These are phyloP conservation scores for Calonectris borealis DNA, from an alignment of 2,113 vertebrate species.

Conservation along the genomic window DNA sequence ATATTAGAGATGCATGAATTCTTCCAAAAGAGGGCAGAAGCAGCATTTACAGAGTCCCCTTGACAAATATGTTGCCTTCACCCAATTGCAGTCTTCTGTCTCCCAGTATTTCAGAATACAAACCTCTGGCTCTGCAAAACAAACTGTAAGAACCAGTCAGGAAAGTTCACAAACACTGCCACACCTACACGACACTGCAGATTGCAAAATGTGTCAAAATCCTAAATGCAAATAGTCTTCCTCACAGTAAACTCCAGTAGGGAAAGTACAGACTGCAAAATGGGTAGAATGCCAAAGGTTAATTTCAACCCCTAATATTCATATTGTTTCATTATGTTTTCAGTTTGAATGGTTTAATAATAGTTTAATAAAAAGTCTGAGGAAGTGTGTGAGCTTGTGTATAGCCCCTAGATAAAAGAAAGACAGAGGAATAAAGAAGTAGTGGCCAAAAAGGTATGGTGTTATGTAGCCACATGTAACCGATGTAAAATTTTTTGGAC, in stretches of 20 bases:
- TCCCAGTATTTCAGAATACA: background rate
- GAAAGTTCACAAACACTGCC: background rate
- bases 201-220: background rate
- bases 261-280: background rate
- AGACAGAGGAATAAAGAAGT: background rate
- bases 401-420: background rate
- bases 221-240: background rate
- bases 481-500: background rate
- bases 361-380: background rate
- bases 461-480: background rate
- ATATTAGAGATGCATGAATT: slow-evolving; percentile 36
- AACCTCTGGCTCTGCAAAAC: slow-evolving; percentile 3
- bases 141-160: background rate
- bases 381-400: background rate
- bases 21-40: slow-evolving; percentile 73
- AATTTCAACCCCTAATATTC: background rate
- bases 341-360: background rate
- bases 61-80: background rate
- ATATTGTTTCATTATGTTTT: background rate
- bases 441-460: background rate
- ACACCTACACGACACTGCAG: background rate
- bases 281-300: background rate
- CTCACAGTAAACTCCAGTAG: background rate
- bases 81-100: background rate
- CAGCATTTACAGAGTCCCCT: slow-evolving; percentile 61